Evolutionary conservation across 35 echinoderm and acorn worm species (phyloP).

Genomic region (Anneissia japonica): DNA sequence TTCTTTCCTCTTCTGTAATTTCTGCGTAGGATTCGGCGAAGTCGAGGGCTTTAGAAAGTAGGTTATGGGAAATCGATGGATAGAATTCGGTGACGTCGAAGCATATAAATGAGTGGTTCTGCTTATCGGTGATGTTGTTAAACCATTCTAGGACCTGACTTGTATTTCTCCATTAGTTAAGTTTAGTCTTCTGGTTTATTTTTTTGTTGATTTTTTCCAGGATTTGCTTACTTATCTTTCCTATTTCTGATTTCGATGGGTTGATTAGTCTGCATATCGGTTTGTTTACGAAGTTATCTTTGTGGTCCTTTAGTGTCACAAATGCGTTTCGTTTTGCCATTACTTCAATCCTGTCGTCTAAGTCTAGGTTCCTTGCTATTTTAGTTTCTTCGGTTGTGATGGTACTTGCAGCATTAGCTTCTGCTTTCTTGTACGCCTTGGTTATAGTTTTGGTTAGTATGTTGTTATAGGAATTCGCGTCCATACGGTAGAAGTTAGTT

Average conservation of each 20-base stretch:
- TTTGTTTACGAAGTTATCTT: constrained; percentile 18
- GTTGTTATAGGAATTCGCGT: too few relatives aligned
- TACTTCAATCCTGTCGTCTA: neutral
- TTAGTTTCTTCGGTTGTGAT: neutral
- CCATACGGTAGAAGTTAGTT: too few relatives aligned
- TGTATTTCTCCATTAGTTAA: constrained; percentile 24
- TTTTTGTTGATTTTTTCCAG: constrained; percentile 14
- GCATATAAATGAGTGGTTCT: too few relatives aligned
- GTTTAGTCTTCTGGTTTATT: neutral
- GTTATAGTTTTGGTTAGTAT: too few relatives aligned
- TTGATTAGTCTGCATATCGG: constrained; percentile 21
- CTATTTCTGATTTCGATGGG: constrained; percentile 25
- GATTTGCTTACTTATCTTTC: constrained; percentile 14
- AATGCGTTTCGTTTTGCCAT: neutral
- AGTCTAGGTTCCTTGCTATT: neutral
- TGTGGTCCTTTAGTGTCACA: constrained; percentile 29
- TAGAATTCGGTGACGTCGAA: too few relatives aligned
- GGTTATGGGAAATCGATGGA: too few relatives aligned
- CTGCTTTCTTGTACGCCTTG: too few relatives aligned
- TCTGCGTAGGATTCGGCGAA: too few relatives aligned
- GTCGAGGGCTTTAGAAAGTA: too few relatives aligned
- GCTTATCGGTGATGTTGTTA: neutral
- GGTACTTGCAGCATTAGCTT: too few relatives aligned
- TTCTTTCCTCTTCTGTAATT: too few relatives aligned
- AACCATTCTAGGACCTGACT: neutral